Base-by-base conservation (phyloP, 2,888 invertebrate species). In the Drosophila subsilvestris region DNA sequence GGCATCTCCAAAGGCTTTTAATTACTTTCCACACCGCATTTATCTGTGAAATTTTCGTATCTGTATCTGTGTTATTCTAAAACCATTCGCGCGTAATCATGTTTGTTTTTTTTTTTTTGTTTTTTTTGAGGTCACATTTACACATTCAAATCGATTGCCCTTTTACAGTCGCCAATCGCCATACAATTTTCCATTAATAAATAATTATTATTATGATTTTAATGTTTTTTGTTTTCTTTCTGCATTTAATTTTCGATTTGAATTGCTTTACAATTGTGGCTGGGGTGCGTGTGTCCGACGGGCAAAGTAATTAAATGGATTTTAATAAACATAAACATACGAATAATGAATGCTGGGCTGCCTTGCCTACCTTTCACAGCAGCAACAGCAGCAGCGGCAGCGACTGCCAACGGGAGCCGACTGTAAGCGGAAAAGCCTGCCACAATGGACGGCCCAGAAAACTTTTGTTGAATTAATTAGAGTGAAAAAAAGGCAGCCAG, bases 401-500 rank as follows among this genome's bases (percentile, higher is more conserved):
- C 6, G 25, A 6, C 25, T 6, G 27, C 14, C 14, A 37, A 37
- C 37, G 37, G 37, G 37, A 37, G 37, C 37, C n/a, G 37, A n/a
- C 49, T 48, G 53, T 45, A 62, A 68, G 56, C 66, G 65, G 77
- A 86, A 83, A 84, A 79, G 63, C 63, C 70, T 50, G 70, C 43
- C 37, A 75, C 66, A 86, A 86, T 75, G 71, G 67, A 66, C 82
- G 87, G 82, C 86, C 82, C 87, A 82, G 85, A 87, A 85, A 78
- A 84, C 83, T 80, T 87, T 84, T 84, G 83, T 84, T 84, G 76
- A 85, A 87, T 84, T 87, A 84, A 84, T 84, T 84, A 87, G 88
- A 87, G 83, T 80, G n/a, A 37, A 37, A 85, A 81, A 83, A 80
- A 78, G 60, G 47, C 55, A 20, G 72, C 42, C 45, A 25, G 62